Conservation (phyloP, 2,888 invertebrate genomes). For the Sphaerophoria taeniata region DNA sequence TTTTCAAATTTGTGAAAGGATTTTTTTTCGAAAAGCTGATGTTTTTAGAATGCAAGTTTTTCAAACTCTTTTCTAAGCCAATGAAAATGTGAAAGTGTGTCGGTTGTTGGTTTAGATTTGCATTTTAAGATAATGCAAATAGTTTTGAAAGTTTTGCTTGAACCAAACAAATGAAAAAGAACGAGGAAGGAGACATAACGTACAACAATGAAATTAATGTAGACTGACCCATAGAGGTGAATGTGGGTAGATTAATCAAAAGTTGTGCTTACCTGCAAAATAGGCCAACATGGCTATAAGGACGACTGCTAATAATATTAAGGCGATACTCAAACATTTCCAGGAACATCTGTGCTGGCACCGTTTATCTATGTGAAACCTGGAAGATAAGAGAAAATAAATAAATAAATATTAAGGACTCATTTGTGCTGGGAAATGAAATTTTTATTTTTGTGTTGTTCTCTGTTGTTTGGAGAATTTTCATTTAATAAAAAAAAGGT, state of each 20-base stretch:
- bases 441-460: background rate
- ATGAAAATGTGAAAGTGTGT: background rate
- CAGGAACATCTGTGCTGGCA: slow-evolving; percentile 97
- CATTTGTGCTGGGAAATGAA: background rate
- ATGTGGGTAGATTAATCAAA: slow-evolving; percentile 52
- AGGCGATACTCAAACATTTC: slow-evolving; percentile 97
- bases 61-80: background rate
- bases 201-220: slow-evolving; percentile 49
- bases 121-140: slow-evolving; percentile 36
- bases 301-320: slow-evolving; percentile 95
- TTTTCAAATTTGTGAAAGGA: slow-evolving; percentile 5
- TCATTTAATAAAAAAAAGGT: too few relatives aligned
- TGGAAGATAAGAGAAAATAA: slow-evolving; percentile 75
- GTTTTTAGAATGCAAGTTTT: slow-evolving; percentile 8
- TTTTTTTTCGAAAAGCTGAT: slow-evolving; percentile 31
- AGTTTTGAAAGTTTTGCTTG: slow-evolving; percentile 42
- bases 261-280: slow-evolving; percentile 91
- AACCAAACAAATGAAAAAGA: background rate
- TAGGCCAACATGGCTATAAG: slow-evolving; percentile 97
- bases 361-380: slow-evolving; percentile 96
- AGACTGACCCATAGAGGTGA: slow-evolving; percentile 46
- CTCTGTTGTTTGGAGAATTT: too few relatives aligned
- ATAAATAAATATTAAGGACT: background rate
- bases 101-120: slow-evolving; percentile 37
- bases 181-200: too few relatives aligned